Percentiles rank a stretch among this genome's conserved stretches.
Conservation (phyloP, 2,797 vertebrate genomes). For the Protosalanx chinensis region DNA sequence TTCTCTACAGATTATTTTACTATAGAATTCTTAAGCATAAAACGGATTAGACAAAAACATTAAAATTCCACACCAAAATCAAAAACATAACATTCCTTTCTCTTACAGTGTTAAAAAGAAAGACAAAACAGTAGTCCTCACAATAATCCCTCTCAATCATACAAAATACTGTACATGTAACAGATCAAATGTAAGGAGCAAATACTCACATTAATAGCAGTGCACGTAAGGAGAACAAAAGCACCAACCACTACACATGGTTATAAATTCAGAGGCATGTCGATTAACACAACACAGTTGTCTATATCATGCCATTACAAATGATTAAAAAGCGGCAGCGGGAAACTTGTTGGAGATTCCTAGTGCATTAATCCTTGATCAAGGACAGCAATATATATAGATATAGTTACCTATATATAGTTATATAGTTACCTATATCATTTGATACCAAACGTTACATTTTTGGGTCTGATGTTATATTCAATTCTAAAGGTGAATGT, state of each 20-base stretch:
- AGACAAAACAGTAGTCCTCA: background rate
- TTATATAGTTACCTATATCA: too few species aligned
- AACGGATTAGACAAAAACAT: background rate
- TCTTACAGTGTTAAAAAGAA: background rate
- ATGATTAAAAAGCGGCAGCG: background rate
- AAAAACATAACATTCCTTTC: background rate
- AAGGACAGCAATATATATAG: too few species aligned
- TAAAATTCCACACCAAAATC: background rate
- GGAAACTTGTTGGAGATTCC: background rate
- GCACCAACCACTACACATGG: conserved; percentile 7
- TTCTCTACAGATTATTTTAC: conserved; percentile 21
- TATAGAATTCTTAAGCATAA: conserved; percentile 2
- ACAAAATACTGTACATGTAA: conserved; percentile 1
- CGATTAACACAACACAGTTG: background rate
- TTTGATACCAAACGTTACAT: background rate
- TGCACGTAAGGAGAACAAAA: background rate
- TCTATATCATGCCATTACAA: background rate
- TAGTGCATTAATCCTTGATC: background rate
- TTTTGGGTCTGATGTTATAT: too few species aligned
- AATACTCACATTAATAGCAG: conserved; percentile 8
- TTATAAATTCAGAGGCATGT: conserved; percentile 5
- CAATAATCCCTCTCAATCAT: background rate
- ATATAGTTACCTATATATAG: too few species aligned
- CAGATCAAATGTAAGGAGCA: conserved; percentile 10
- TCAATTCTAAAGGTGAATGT: background rate